phyloP scores from a whole-genome alignment of 2,113 vertebrate species.

The Nycticebus coucang region DNA sequence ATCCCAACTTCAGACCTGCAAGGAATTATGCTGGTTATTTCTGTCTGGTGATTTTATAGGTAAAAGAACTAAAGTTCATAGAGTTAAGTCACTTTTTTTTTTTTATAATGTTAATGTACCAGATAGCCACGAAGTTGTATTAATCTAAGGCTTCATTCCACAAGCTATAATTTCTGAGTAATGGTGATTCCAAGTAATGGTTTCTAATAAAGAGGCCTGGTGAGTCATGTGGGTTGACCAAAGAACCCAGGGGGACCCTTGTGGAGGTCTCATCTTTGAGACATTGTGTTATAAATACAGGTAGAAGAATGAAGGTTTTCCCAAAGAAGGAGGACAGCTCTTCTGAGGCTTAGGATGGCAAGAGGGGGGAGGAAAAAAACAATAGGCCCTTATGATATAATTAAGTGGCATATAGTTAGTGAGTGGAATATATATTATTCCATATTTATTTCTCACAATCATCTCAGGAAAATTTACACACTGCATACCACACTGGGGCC shows the following conservation, averaged over 20 bases:
- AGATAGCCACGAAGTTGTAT: background rate
- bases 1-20: background rate
- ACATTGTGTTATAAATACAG: background rate
- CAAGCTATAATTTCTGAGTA: background rate
- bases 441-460: conserved; percentile 4
- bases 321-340: background rate
- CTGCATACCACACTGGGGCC: background rate
- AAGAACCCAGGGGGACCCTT: background rate
- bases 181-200: background rate
- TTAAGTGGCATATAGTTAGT: background rate
- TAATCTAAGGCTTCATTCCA: conserved; percentile 43
- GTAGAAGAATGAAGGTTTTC: background rate
- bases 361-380: background rate
- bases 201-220: background rate
- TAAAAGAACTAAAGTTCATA: background rate
- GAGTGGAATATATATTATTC: background rate
- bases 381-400: background rate
- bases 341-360: background rate
- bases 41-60: background rate
- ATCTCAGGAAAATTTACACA: background rate
- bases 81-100: background rate
- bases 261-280: background rate
- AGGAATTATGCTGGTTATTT: background rate
- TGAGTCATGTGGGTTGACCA: background rate
- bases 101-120: conserved; percentile 37